These are phyloP conservation scores for Sphaerodactylus townsendi DNA, from an alignment of 2,113 vertebrate species.

Conservation along the genomic window DNA sequence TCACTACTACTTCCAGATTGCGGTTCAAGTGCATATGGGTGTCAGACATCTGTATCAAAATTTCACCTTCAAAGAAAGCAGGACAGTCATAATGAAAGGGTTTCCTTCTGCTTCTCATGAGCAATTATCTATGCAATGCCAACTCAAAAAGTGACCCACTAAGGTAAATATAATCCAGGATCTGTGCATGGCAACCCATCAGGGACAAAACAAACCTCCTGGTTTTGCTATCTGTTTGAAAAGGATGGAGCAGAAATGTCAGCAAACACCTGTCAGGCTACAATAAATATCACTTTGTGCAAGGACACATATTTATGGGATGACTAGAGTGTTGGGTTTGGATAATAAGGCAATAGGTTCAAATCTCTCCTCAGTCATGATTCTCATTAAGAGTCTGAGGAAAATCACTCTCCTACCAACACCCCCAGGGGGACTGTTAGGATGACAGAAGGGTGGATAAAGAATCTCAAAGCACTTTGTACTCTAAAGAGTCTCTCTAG, in stretches of 20 bases:
- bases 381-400: background rate
- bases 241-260: background rate
- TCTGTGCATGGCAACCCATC: background rate
- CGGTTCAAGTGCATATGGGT: slow-evolving; percentile 82
- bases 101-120: background rate
- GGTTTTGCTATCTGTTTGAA: background rate
- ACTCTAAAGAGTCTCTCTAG: background rate
- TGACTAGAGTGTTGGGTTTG: background rate
- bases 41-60: slow-evolving; percentile 89
- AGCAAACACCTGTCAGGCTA: background rate
- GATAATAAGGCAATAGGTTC: background rate
- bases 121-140: background rate
- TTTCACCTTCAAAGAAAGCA: slow-evolving; percentile 78
- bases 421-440: background rate
- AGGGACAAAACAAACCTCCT: background rate
- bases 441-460: background rate
- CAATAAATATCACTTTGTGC: background rate
- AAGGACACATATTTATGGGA: background rate
- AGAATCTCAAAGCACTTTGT: background rate
- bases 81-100: rapidly evolving
- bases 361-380: background rate
- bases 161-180: background rate
- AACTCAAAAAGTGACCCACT: background rate
- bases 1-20: slow-evolving; percentile 87
- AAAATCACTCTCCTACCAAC: background rate